Evolutionary conservation across 2,113 vertebrate genomes (phyloP).

Genomic region (Pontoporia blainvillei): DNA sequence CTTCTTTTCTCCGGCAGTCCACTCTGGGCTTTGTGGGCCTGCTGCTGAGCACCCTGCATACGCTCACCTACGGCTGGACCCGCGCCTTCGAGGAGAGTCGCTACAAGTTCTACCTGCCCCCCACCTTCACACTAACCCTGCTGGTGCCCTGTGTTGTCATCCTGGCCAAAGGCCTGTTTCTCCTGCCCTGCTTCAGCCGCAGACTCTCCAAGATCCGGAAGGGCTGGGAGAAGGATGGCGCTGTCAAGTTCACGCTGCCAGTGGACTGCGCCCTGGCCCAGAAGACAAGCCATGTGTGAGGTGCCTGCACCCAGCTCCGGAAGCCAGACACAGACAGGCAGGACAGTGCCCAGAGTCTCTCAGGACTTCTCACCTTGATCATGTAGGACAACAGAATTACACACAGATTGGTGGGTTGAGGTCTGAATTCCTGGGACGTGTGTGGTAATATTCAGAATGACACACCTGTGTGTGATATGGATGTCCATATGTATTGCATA

Average conservation of each 20-base stretch:
- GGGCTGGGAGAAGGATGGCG: conserved; percentile 89
- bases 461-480: not conserved
- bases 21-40: conserved; percentile 89
- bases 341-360: not conserved
- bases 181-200: conserved; percentile 84
- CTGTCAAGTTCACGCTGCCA: conserved; percentile 76
- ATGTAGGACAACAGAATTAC: conserved; percentile 22
- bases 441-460: conserved; percentile 45
- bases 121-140: conserved; percentile 90
- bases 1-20: conserved; percentile 83
- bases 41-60: conserved; percentile 88
- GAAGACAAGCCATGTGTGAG: conserved; percentile 66
- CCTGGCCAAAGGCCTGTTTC: conserved; percentile 84
- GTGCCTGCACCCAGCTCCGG: not conserved
- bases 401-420: not conserved
- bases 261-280: not conserved
- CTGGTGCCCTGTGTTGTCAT: conserved; percentile 85
- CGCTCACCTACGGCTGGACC: conserved; percentile 89
- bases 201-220: conserved; percentile 89
- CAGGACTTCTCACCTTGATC: conserved; percentile 38
- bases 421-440: conserved; percentile 21
- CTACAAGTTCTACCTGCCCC: conserved; percentile 93
- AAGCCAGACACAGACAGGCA: not conserved
- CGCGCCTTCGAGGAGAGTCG: conserved; percentile 85
- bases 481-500: conserved; percentile 30